Conservation (phyloP, 2,797 vertebrate species). For the Rhinogobio ventralis region DNA sequence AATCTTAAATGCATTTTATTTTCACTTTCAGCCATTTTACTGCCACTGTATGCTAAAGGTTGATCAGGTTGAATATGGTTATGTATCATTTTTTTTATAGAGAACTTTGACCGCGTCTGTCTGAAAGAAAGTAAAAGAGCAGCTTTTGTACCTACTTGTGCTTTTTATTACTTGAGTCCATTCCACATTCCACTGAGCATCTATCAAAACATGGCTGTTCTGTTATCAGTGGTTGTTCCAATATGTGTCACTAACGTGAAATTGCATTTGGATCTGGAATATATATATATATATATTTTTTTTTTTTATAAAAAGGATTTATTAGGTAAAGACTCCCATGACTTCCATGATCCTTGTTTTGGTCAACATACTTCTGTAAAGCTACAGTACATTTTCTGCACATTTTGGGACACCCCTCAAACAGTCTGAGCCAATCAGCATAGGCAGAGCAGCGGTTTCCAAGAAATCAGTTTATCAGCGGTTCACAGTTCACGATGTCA, state of each 20-base stretch:
- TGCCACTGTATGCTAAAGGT: constrained; percentile 11
- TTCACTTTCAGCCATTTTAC: background rate
- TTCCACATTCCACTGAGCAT: background rate
- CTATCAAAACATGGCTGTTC: background rate
- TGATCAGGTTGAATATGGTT: background rate
- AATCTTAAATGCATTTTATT: background rate
- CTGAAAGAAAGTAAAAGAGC: constrained; percentile 6
- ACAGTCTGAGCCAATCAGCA: constrained; percentile 61
- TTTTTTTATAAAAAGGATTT: too few relatives aligned
- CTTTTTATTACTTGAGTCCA: background rate
- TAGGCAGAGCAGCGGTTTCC: constrained; percentile 55
- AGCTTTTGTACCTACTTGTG: background rate
- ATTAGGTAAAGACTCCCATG: background rate
- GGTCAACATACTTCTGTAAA: constrained; percentile 8
- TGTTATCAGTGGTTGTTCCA: background rate
- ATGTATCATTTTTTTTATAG: background rate
- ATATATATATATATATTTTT: background rate
- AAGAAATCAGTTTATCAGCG: constrained; percentile 69
- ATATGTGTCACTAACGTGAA: background rate
- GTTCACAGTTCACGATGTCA: constrained; percentile 64
- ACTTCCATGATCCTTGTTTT: background rate
- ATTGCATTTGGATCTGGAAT: background rate
- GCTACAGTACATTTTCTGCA: constrained; percentile 21
- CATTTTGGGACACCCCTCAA: constrained; percentile 34
- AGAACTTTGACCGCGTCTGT: background rate